Evolutionary conservation across 2,797 vertebrate species (phyloP).

Genomic region (Syndactyla subalaris): DNA sequence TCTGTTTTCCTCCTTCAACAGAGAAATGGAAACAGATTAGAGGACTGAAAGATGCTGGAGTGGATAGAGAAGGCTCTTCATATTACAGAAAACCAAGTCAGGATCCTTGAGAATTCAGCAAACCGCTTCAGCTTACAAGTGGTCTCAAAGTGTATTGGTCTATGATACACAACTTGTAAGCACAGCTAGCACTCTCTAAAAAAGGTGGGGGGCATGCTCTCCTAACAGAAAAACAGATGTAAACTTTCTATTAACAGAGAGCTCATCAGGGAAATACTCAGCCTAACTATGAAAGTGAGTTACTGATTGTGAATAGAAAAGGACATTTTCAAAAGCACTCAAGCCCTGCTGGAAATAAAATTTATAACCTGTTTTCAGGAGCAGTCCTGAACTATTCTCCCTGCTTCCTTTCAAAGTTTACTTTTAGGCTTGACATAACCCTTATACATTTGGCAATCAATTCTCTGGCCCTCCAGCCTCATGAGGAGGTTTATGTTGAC

Average conservation of each 20-base stretch:
- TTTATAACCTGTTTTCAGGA: not conserved
- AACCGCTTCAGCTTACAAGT: not conserved
- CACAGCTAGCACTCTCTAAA: not conserved
- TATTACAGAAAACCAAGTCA: not conserved
- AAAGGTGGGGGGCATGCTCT: not conserved
- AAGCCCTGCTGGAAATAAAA: not conserved
- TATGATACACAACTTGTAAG: not conserved
- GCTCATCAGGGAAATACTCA: not conserved
- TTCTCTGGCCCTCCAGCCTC: not conserved
- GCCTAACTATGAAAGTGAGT: not conserved
- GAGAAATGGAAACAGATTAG: not conserved
- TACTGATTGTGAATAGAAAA: not conserved
- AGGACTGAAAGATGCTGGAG: not conserved
- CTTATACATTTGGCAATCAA: not conserved
- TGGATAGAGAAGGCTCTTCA: not conserved
- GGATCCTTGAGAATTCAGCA: not conserved
- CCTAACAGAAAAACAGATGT: not conserved
- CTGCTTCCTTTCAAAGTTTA: not conserved
- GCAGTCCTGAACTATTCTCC: not conserved
- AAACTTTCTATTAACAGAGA: slow-evolving; percentile 4
- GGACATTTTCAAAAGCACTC: slow-evolving; percentile 10
- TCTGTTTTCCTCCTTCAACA: not conserved
- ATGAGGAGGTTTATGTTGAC: not conserved
- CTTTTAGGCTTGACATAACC: not conserved
- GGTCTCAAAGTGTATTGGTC: not conserved